Base-by-base conservation (phyloP, 1,140 invertebrate species). In the Notospermus geniculatus region DNA sequence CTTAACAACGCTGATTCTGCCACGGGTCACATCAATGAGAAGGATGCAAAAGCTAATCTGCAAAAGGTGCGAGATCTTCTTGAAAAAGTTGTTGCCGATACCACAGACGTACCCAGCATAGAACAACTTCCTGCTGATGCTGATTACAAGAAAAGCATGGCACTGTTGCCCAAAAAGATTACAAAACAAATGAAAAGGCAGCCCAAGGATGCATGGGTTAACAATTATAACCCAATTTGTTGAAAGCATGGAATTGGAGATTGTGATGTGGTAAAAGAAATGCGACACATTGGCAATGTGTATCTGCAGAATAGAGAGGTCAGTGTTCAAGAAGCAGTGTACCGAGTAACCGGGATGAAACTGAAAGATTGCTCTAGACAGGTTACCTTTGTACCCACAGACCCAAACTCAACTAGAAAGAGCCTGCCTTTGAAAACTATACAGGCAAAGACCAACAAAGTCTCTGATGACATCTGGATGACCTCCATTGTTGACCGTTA, bases 251-350 rank as follows among this genome's bases (percentile, higher is more conserved):
- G 65, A 29, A 60, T 54, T 36, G 59, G 59, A 9, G 61, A 65
- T 55, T 15, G 4, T n/a, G 53, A n/a, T n/a, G n/a, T n/a, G n/a
- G n/a, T n/a, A n/a, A n/a, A n/a, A n/a, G n/a, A n/a, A n/a, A n/a
- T n/a, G n/a, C n/a, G n/a, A n/a, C n/a, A n/a, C n/a, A n/a, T n/a
- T n/a, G n/a, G n/a, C n/a, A n/a, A n/a, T n/a, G 55, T 45, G 63
- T 66, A 66, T 59, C 27, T 66, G 9, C 56, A 57, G 27, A 54
- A 59, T 29, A 22, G 60, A n/a, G 60, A 66, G 52, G 54, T 66
- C 2, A 52, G 56, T 30, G 64, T 54, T 53, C 59, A 62, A 57
- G 64, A 62, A 60, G 64, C 59, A 27, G 45, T 61, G 5, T 63
- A 43, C 19, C 29, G 64, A 27, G 54, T 62, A 13, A 53, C 27